Base-by-base conservation (phyloP, 2,888 invertebrate species). In the Sclerodermus sp. region DNA sequence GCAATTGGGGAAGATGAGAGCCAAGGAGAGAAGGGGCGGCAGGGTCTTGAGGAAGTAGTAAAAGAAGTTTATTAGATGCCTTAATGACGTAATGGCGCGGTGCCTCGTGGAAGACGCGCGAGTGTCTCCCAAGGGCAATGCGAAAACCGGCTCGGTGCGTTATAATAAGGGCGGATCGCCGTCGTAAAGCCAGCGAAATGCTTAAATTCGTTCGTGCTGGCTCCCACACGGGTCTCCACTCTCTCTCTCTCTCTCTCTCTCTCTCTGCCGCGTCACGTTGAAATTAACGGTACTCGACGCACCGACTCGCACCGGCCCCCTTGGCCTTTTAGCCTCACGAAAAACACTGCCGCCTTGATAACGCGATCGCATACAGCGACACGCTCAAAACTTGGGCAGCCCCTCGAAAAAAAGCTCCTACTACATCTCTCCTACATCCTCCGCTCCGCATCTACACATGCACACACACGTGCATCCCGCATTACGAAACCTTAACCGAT, bases 51-150 rank as follows among this genome's bases (percentile, higher is more conserved):
- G 66, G 65, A 68, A 67, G 66, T 66, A 66, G 62, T 67, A 67
- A 68, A 67, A 67, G 60, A 67, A 67, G 65, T 68, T 68, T 67
- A 67, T 67, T 68, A 60, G 61, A 65, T 64, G 64, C 58, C 53
- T 61, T 68, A 68, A 67, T 68, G 62, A 66, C 66, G 67, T 66
- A 68, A 67, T 67, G 60, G 60, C 50, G 56, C 60, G 59, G 57
- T 50, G 55, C 53, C 42, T 17, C 13, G 16, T 29, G 47, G 41
- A 45, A 51, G 48, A 51, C 46, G 55, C 47, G 47, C 42, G 44
- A 49, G 56, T 58, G 62, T 65, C 62, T 65, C 65, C 65, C 60
- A 62, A 58, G 51, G 66, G 66, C 66, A 62, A 66, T 64, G 46
- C 56, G 49, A 53, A 63, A 62, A 64, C 53, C 57, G 52, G 58